Conservation (phyloP, 1,140 invertebrate genomes). For the Pachyrhynchus sulphureomaculatus region DNA sequence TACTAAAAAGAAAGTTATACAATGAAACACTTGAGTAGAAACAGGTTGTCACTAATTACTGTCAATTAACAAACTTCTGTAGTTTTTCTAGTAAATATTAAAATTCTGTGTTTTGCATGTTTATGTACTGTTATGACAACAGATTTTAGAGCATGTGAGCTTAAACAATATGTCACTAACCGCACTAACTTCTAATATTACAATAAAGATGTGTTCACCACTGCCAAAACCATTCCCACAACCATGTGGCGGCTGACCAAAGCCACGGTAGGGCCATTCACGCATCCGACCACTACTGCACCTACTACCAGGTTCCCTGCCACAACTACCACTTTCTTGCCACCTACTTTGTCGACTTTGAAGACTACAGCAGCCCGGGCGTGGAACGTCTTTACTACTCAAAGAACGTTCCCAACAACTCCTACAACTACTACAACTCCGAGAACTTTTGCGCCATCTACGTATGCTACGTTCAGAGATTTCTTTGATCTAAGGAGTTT, state of each 20-base stretch:
- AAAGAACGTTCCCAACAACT: conserved; percentile 47
- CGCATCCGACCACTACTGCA: conserved; percentile 50
- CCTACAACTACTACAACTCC: conserved; percentile 34
- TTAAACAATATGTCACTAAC: too few species aligned
- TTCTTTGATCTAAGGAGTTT: conserved; percentile 43
- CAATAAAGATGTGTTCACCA: conserved; percentile 33
- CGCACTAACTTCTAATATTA: not conserved
- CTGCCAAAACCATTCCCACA: conserved; percentile 29
- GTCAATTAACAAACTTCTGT: too few species aligned
- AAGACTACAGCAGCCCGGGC: conserved; percentile 38
- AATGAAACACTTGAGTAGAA: too few species aligned
- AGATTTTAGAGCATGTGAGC: too few species aligned
- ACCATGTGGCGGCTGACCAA: conserved; percentile 41
- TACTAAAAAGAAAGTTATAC: too few species aligned
- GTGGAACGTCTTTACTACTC: conserved; percentile 27
- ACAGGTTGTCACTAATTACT: too few species aligned
- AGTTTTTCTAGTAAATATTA: too few species aligned
- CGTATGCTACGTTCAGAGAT: conserved; percentile 32
- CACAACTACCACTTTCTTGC: conserved; percentile 46
- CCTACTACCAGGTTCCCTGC: conserved; percentile 49
- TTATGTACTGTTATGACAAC: too few species aligned
- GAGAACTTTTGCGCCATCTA: conserved; percentile 13
- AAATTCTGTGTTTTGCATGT: too few species aligned
- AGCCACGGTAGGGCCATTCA: conserved; percentile 54
- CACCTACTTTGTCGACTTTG: conserved; percentile 53